phyloP scores from a whole-genome alignment of 2,888 invertebrate genomes.

The Cantharis nigra region DNA sequence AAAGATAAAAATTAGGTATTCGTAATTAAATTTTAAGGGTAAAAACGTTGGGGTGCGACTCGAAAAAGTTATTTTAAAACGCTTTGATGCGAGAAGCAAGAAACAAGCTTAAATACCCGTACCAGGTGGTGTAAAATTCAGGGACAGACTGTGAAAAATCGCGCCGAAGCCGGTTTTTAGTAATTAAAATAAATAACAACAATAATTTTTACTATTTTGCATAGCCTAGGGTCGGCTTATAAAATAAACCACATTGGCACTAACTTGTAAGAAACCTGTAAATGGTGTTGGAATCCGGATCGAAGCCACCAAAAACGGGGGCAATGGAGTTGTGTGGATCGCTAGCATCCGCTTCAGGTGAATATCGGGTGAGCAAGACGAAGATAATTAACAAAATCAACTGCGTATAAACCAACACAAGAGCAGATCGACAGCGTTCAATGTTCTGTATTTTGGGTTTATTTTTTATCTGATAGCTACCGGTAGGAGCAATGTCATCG shows the following conservation, averaged over 20 bases:
- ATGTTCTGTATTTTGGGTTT: constrained; percentile 20
- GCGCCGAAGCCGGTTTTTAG: too few relatives aligned
- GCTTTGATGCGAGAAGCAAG: not conserved
- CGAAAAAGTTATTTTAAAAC: not conserved
- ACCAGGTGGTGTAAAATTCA: too few relatives aligned
- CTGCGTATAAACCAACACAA: constrained; percentile 51
- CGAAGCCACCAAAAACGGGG: constrained; percentile 43
- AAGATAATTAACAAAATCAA: constrained; percentile 53
- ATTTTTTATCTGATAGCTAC: not conserved
- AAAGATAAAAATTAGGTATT: not conserved
- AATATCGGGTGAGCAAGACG: constrained; percentile 54
- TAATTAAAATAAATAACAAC: too few relatives aligned
- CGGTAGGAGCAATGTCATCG: not conserved
- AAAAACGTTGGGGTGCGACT: not conserved
- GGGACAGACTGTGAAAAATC: too few relatives aligned
- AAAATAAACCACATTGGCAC: not conserved
- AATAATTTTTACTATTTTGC: too few relatives aligned
- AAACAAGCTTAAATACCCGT: not conserved
- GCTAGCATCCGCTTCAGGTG: constrained; percentile 53
- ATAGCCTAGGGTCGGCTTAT: too few relatives aligned
- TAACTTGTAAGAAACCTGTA: constrained; percentile 21
- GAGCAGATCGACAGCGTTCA: constrained; percentile 13
- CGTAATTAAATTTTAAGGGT: not conserved
- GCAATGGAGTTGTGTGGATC: constrained; percentile 51
- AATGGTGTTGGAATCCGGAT: constrained; percentile 29